Conservation (phyloP, 2,113 vertebrate genomes). For the Cochlearius cochlearius region DNA sequence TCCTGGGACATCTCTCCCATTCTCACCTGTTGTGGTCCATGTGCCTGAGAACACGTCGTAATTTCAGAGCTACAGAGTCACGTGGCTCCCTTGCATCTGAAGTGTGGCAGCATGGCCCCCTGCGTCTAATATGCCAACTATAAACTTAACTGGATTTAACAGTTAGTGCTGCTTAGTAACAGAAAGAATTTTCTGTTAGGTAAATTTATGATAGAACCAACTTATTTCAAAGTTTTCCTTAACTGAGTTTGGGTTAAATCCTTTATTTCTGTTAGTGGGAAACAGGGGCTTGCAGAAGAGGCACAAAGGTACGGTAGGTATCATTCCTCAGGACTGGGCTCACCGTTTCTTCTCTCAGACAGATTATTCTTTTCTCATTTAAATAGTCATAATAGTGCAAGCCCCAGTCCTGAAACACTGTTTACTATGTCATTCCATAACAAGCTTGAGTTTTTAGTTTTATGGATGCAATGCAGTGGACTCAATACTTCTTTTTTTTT, state of each 20-base stretch:
- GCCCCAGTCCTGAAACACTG: neutral
- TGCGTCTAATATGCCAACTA: neutral
- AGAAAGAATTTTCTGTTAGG: neutral
- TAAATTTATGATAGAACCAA: neutral
- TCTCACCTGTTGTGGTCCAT: neutral
- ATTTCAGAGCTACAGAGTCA: neutral
- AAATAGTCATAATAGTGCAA: neutral
- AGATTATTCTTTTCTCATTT: neutral
- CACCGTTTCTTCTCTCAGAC: neutral
- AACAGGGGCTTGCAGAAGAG: neutral
- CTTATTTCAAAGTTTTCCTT: neutral
- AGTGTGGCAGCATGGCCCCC: fast-evolving
- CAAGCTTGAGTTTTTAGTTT: neutral
- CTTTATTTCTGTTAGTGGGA: neutral
- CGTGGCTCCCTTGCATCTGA: fast-evolving
- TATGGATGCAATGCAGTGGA: neutral
- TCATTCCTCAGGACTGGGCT: neutral
- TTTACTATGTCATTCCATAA: neutral
- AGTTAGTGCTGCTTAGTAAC: neutral
- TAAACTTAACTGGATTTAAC: neutral
- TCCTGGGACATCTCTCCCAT: neutral
- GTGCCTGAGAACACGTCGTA: neutral
- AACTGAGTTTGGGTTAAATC: neutral
- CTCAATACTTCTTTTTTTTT: neutral
- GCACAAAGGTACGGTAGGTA: neutral